Base-by-base conservation (phyloP, 2,113 vertebrate species). In the Strix uralensis region DNA sequence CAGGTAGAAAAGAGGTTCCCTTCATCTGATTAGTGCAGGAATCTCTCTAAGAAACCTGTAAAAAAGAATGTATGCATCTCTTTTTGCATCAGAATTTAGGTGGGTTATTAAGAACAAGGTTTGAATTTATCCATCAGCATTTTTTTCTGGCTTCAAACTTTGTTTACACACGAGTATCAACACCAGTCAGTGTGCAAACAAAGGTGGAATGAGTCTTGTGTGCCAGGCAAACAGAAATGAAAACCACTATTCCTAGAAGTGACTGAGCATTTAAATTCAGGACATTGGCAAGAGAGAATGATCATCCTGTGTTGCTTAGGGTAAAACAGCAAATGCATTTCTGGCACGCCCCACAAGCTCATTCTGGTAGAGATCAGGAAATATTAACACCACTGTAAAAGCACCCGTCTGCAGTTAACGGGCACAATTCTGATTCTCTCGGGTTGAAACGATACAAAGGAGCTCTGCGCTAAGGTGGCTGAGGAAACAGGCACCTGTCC, bases 381-480 rank as follows among this genome's bases (percentile, higher is more conserved):
- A 42, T 36, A 36, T n/a, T 20, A 72, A 55, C 2, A 2, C 9
- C 0, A 0, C 7, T 52, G 30, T 44, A 34, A 47, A 71, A 13
- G 17, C 47, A 12, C 32, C 4, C 8, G 0, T 49, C 44, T 71
- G 82, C 59, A 63, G 30, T 15, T 15, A 61, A 46, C 0, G 15
- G 26, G n/a, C 8, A 2, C 11, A 5, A 10, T 20, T 69, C 65
- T 3, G 8, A 42, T 19, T 51, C 27, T 23, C 22, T 4, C 7
- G 0, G 9, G n/a, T 11, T 15, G 57, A 51, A 81, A 15, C 1
- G 18, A 19, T 13, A 38, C 32, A n/a, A 40, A 75, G 57, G 22
- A 86, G 47, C 14, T 18, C 29, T 25, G 44, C 21, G 38, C n/a
- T 8, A 5, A 62, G 46, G 89, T 57, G 72, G 72, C 75, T 55